Base-by-base conservation (phyloP, 2,797 vertebrate species). In the Phylloscopus collybita region DNA sequence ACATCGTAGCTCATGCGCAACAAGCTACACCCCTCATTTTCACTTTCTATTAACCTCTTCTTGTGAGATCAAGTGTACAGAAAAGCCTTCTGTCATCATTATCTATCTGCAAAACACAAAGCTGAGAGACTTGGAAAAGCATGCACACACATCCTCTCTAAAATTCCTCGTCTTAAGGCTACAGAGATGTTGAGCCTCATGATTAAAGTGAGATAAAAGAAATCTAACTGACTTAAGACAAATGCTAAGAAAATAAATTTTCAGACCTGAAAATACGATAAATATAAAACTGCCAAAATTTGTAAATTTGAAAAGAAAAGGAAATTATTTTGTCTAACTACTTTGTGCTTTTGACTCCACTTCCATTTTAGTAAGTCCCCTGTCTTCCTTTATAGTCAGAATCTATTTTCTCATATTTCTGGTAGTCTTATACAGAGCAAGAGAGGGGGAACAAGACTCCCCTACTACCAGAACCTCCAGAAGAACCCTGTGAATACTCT, bases 11-110 rank as follows among this genome's bases (percentile, higher is more conserved):
- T 94, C 93, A 91, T 78, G 91, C 25, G 2, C 81, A 95, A 92
- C 84, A 78, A 78, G 86, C 72, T 90, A 96, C 95, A 95, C 92
- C 95, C 75, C 79, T 94, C 53, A 56, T 95, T 96, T 96, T 92
- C 84, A 78, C 84, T 92, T 93, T 65, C 91, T 91, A 92, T 94
- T 93, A 96, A 94, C 93, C 90, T 91, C 81, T 90, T 88, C 89
- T 81, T 56, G 36, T 92, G 90, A 94, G 91, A 84, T 96, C 88
- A 96, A 96, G 74, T 90, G 86, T 40, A 75, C 5, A 2, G 80
- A 78, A 76, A 90, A 94, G 62, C 75, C 74, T 92, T 94, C 91
- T 89, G 86, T 93, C 80, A 92, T 88, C 89, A 76, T 95, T 92
- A 94, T 54, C 57, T 32, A 69, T 29, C 23, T n/a, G n/a, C 14